Evolutionary conservation across 2,888 invertebrate genomes (phyloP), one percentile per base, ranked within the genome.

Genomic region (Amphipyra tragopoginis): DNA sequence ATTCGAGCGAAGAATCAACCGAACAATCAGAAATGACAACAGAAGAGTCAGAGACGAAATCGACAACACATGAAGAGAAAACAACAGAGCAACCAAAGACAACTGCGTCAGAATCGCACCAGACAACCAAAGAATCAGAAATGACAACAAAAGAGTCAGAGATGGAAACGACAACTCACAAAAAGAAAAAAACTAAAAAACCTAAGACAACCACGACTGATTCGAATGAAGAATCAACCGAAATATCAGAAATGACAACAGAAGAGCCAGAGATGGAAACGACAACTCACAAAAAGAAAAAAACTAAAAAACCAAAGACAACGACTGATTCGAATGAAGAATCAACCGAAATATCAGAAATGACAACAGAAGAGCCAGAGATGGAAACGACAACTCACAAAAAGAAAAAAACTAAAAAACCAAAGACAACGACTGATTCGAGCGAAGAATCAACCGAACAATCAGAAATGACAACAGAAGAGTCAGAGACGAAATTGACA

Each of bases 141-240:
- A n/a, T n/a, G n/a, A n/a, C n/a, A n/a, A n/a, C n/a, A n/a, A n/a
- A n/a, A n/a, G n/a, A n/a, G n/a, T n/a, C n/a, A n/a, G n/a, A n/a
- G n/a, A n/a, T n/a, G n/a, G n/a, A n/a, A n/a, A n/a, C n/a, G n/a
- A n/a, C n/a, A n/a, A n/a, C n/a, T n/a, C n/a, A n/a, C n/a, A n/a
- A n/a, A n/a, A n/a, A n/a, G n/a, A n/a, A n/a, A n/a, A n/a, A n/a
- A n/a, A n/a, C n/a, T n/a, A n/a, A n/a, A n/a, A n/a, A n/a, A n/a
- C n/a, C n/a, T n/a, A n/a, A n/a, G n/a, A n/a, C n/a, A n/a, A n/a
- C n/a, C n/a, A n/a, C n/a, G n/a, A n/a, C n/a, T n/a, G n/a, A n/a
- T n/a, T n/a, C 40, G 9, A 15, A 34, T 14, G 47, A 4, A 14
- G 33, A 13, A 33, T 47, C 47, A 47, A 45, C 45, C 21, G 40